These are phyloP conservation scores for Diaperis boleti DNA, from an alignment of 2,888 invertebrate genomes.

Conservation along the genomic window DNA sequence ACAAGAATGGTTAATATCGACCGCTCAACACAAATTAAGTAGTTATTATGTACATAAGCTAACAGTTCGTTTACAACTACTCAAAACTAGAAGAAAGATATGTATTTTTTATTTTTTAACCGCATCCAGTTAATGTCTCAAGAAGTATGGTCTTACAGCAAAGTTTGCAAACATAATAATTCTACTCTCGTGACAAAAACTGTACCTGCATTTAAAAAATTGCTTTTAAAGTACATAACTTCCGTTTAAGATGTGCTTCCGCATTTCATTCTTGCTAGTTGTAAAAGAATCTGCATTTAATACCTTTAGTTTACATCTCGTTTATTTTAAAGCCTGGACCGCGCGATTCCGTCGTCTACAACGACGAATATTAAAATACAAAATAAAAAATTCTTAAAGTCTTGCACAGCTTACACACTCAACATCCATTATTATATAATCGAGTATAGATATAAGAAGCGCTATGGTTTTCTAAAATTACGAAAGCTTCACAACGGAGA, in stretches of 20 bases:
- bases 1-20: conserved; percentile 19
- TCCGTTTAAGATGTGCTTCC: background rate
- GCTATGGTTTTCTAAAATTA: conserved; percentile 14
- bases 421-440: conserved; percentile 37
- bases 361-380: conserved; percentile 47
- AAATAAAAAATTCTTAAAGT: conserved; percentile 28
- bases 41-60: conserved; percentile 18
- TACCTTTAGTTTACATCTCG: conserved; percentile 37
- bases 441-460: conserved; percentile 11
- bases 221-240: background rate
- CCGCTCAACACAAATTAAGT: conserved; percentile 1
- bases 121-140: no score
- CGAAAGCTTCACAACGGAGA: conserved; percentile 21
- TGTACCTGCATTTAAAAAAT: background rate
- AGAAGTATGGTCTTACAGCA: no score
- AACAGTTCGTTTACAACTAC: conserved; percentile 21
- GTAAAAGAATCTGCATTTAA: conserved; percentile 30
- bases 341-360: conserved; percentile 47
- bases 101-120: background rate
- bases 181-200: background rate
- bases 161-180: background rate
- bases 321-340: conserved; percentile 53
- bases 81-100: background rate
- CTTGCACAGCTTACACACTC: conserved; percentile 39
- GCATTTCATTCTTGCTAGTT: conserved; percentile 5